Evolutionary conservation across 2,888 invertebrate genomes (phyloP).

Genomic region (Lingula anatina): DNA sequence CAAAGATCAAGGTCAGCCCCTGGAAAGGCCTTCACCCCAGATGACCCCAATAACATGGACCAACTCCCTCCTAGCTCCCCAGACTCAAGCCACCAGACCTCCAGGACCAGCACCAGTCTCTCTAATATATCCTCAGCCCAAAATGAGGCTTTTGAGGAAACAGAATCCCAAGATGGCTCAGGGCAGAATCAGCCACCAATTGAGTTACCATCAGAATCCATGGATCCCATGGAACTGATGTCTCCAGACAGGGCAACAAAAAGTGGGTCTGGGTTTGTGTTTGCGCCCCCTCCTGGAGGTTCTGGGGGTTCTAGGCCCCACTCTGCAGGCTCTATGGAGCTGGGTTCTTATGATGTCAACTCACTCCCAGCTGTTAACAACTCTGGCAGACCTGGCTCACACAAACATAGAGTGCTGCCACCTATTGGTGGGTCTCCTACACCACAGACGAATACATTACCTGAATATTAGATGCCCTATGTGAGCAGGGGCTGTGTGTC

Average conservation of each 20-base stretch:
- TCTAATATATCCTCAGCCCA: conserved; percentile 37
- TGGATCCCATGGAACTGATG: conserved; percentile 35
- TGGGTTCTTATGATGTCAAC: no score
- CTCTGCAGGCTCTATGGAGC: no score
- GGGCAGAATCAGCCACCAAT: conserved; percentile 2
- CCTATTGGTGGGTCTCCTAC: no score
- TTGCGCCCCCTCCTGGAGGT: no score
- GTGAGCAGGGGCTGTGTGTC: no score
- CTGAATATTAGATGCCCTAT: no score
- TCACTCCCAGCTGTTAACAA: no score
- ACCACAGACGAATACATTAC: no score
- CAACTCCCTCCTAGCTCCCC: conserved; percentile 16
- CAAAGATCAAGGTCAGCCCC: conserved; percentile 30
- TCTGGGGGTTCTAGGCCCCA: no score
- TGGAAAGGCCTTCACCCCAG: conserved; percentile 11
- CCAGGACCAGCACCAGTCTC: conserved; percentile 24
- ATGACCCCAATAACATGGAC: conserved; percentile 13
- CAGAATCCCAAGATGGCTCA: conserved; percentile 1
- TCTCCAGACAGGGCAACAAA: conserved; percentile 14
- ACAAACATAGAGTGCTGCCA: conserved; percentile 37
- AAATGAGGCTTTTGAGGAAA: conserved; percentile 8
- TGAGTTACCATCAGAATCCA: conserved; percentile 27
- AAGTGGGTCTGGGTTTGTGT: neutral
- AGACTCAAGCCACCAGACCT: conserved; percentile 30
- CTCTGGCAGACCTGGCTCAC: conserved; percentile 35